Conservation (phyloP, 2,797 vertebrate genomes). For the Eleutherodactylus coqui region DNA sequence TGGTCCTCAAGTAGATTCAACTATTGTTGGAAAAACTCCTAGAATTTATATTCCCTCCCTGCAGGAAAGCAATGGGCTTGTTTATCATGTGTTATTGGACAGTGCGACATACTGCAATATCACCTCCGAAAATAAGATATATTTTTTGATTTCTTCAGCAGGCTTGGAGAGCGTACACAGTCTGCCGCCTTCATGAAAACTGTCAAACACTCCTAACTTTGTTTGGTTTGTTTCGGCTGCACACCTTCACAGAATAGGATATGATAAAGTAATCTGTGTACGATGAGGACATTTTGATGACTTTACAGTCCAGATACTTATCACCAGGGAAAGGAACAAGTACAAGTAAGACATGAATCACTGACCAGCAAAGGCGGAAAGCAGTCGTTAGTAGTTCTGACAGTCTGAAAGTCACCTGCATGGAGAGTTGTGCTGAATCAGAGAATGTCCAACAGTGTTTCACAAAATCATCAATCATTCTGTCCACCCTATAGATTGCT, state of each 20-base stretch:
- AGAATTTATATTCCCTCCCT: slow-evolving; percentile 18
- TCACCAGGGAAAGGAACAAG: slow-evolving; percentile 7
- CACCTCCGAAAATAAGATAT: slow-evolving; percentile 46
- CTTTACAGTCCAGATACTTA: slow-evolving; percentile 31
- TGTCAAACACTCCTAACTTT: slow-evolving; percentile 31
- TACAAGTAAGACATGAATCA: slow-evolving; percentile 33
- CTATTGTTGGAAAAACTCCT: neutral
- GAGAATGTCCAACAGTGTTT: slow-evolving; percentile 18
- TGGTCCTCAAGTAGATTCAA: neutral
- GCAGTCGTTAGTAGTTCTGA: neutral
- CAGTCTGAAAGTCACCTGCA: slow-evolving; percentile 44
- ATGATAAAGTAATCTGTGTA: slow-evolving; percentile 21
- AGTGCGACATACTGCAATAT: slow-evolving; percentile 21
- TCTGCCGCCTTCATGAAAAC: slow-evolving; percentile 42
- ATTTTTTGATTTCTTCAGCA: slow-evolving; percentile 31
- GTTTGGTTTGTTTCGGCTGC: slow-evolving; percentile 9
- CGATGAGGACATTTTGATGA: slow-evolving; percentile 33
- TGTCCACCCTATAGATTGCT: slow-evolving; percentile 1
- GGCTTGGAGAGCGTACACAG: neutral
- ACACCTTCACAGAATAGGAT: slow-evolving; percentile 28
- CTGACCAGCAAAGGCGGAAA: neutral
- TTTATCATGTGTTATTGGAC: slow-evolving; percentile 29
- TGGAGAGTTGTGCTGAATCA: slow-evolving; percentile 33
- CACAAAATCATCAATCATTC: slow-evolving; percentile 31
- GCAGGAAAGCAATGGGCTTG: slow-evolving; percentile 10